Conservation (phyloP, 2,797 vertebrate genomes). For the Pangasius mekongensis region DNA sequence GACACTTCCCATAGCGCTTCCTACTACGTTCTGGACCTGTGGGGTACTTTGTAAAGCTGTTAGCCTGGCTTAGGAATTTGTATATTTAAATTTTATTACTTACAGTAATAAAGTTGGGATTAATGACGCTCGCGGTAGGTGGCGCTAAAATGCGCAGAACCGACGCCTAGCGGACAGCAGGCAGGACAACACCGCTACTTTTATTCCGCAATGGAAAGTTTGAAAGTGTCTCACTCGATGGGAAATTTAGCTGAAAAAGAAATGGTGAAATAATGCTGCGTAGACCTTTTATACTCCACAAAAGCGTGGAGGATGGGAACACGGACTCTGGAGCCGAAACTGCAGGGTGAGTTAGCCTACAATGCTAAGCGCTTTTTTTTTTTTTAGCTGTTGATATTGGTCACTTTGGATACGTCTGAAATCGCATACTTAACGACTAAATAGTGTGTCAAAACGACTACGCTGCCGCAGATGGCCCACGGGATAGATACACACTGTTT, state of each 20-base stretch:
- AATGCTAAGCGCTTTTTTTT: slow-evolving; percentile 1
- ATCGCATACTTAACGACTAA: slow-evolving; percentile 37
- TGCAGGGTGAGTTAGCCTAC: slow-evolving; percentile 70
- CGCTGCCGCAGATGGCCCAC: no score
- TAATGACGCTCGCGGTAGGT: not conserved
- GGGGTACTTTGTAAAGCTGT: not conserved
- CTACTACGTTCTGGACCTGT: not conserved
- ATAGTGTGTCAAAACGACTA: not conserved
- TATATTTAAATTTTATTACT: not conserved
- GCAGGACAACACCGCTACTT: slow-evolving; percentile 3
- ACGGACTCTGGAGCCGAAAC: slow-evolving; percentile 74
- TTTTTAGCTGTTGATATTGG: slow-evolving; percentile 15
- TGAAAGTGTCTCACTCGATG: slow-evolving; percentile 14
- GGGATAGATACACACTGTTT: not conserved
- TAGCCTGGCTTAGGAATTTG: not conserved
- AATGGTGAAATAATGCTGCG: slow-evolving; percentile 60
- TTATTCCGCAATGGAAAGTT: slow-evolving; percentile 11
- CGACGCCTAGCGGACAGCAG: not conserved
- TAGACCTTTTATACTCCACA: slow-evolving; percentile 44
- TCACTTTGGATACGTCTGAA: slow-evolving; percentile 32
- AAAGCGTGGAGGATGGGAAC: slow-evolving; percentile 65
- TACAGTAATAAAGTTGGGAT: not conserved
- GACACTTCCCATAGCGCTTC: slow-evolving; percentile 10
- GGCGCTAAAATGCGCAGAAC: slow-evolving; percentile 12
- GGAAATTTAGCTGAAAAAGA: not conserved